Evolutionary conservation across 2,113 vertebrate species (phyloP), one percentile per base, ranked within the genome.

Genomic region (Pteruthius melanotis): DNA sequence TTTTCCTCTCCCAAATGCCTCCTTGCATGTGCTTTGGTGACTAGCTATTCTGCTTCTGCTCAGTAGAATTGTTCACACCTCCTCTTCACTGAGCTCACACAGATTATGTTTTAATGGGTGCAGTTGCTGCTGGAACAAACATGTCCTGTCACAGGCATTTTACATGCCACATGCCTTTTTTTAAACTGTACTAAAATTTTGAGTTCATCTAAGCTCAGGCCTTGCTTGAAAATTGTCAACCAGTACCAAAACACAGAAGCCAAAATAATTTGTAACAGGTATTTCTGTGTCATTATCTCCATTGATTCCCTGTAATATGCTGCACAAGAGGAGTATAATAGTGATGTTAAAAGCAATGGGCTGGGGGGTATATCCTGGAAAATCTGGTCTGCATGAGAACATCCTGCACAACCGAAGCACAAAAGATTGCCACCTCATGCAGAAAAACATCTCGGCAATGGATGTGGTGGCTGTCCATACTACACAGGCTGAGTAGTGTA

Each of bases 51-150:
- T 77, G 68, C 47, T 63, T 83, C 59, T 83, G 52, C 92, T 93
- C 68, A 59, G 44, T 23, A 74, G 66, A 82, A 77, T 70, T 77
- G 68, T 95, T 95, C 93, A 91, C 91, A 95, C 90, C 90, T 96
- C 94, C 92, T 86, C 94, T 94, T 88, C 95, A 93, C 59, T 49
- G 47, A 88, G 54, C 87, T 96, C 88, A 88, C 20, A 13, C 76
- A 39, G 83, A 72, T 92, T 49, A 83, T 86, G 80, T 92, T 94
- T 86, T 81, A 95, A 83, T 81, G 76, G 83, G 35, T 85, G 84
- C 87, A 94, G 57, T 59, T 15, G 6, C 54, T 94, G 28, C 71
- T 95, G 82, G 63, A 95, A 93, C 61, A 87, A 93, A 76, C 37
- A 68, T 15, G 2, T 52, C 71, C 35, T 89, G 54, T 56, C 71